Evolutionary conservation across 2,113 vertebrate genomes (phyloP).

Genomic region (Oplegnathus fasciatus): DNA sequence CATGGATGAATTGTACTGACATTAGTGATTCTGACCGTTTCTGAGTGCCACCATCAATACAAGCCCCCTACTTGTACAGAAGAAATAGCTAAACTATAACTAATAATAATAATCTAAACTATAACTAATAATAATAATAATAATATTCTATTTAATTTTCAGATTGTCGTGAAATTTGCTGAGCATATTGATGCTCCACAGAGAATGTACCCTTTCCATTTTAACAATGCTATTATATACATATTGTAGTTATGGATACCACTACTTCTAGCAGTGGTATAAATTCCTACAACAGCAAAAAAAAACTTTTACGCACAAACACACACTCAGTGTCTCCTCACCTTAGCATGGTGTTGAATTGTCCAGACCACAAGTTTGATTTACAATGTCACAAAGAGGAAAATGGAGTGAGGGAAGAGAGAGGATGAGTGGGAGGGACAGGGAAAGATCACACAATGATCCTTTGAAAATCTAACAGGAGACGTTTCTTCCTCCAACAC

Average conservation of each 20-base stretch:
- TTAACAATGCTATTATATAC: neutral
- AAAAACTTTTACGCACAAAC: neutral
- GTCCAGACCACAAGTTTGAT: slow-evolving; percentile 48
- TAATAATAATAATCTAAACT: too few relatives aligned
- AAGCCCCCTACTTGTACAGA: too few relatives aligned
- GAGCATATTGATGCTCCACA: neutral
- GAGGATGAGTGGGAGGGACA: slow-evolving; percentile 23
- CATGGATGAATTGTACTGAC: too few relatives aligned
- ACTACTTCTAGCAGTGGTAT: neutral
- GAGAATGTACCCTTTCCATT: neutral
- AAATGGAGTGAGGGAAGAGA: neutral
- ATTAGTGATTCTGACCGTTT: too few relatives aligned
- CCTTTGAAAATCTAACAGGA: slow-evolving; percentile 28
- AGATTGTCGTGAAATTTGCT: too few relatives aligned
- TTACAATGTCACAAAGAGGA: slow-evolving; percentile 35
- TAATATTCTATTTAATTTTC: too few relatives aligned
- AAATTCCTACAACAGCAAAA: neutral
- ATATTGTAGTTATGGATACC: neutral
- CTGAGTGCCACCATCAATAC: too few relatives aligned
- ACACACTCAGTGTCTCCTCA: neutral
- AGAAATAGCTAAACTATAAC: too few relatives aligned
- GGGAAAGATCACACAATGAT: slow-evolving; percentile 10
- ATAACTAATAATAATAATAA: too few relatives aligned
- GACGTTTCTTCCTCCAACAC: slow-evolving; percentile 23
- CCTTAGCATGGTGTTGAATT: neutral